Base-by-base conservation (phyloP, 2,797 vertebrate species). In the Limnodromus scolopaceus region DNA sequence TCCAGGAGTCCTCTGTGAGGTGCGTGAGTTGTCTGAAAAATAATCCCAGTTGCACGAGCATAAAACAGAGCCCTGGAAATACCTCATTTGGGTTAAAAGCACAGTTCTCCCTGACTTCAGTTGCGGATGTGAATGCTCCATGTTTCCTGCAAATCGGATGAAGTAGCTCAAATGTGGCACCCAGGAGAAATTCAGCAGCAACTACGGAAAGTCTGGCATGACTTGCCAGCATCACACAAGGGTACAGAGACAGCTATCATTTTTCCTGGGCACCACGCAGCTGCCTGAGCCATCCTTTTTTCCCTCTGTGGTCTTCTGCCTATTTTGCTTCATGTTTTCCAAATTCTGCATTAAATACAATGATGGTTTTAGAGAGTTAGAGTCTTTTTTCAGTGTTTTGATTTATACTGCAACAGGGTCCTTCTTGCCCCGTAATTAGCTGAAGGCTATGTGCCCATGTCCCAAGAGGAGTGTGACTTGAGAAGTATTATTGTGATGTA, bases 301-400 rank as follows among this genome's bases (percentile, higher is more conserved):
- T 2, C 6, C 10, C 6, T 9, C 14, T 2, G 0, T 46, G 41
- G 34, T 46, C 39, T 63, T 71, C 51, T 81, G 38, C 38, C n/a
- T 92, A 7, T 66, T 89, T 75, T 81, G 11, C 74, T 78, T 86
- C 27, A 23, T 11, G 13, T 64, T 89, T 81, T 89, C 80, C 36
- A 53, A 81, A 75, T 64, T 66, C 74, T 84, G 22, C 24, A 3
- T 78, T 71, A 81, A 70, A 89, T 55, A 54, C 18, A 45, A 12
- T 11, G 13, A 58, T 5, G 3, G 3, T 74, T 96, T 86, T 60
- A 71, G 61, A 76, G 20, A 54, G 6, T 24, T 51, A 30, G 65
- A 74, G 48, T 27, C 13, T 68, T 95, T 89, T 84, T 76, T 38
- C 28, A n/a, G 7, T 61, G 51, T 61, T 71, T 72, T 57, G 53